A percentile compares a stretch with the other conserved stretches of the same genome.
Conservation (phyloP, 2,888 invertebrate genomes). For the Zhuqinia jingwanae region DNA sequence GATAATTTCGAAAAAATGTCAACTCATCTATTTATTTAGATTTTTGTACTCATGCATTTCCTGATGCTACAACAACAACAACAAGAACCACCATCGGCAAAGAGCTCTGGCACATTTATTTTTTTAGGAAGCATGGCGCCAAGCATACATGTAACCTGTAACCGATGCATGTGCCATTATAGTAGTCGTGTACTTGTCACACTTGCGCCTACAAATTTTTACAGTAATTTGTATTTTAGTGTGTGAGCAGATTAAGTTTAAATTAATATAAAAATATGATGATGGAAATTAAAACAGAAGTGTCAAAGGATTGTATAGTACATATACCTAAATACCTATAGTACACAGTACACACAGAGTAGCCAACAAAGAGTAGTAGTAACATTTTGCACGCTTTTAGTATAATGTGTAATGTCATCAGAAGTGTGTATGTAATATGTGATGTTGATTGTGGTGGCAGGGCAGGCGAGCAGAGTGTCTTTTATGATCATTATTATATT, state of each 20-base stretch:
- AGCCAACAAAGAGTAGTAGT: neutral
- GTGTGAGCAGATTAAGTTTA: neutral
- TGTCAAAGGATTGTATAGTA: constrained; percentile 45
- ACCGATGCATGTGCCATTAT: no score
- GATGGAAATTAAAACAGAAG: neutral
- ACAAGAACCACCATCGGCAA: neutral
- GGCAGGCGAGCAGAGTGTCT: constrained; percentile 19
- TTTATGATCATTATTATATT: constrained; percentile 30
- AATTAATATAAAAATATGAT: constrained; percentile 27
- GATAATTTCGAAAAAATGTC: neutral
- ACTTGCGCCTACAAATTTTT: constrained; percentile 17
- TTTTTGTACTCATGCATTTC: no score
- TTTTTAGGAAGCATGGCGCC: neutral
- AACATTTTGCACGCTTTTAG: no score
- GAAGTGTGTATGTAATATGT: no score
- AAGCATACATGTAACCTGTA: neutral
- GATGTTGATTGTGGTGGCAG: no score
- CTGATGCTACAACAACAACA: neutral
- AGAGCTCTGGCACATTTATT: constrained; percentile 30
- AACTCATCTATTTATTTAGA: neutral
- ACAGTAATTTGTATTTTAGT: neutral
- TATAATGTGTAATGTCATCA: no score
- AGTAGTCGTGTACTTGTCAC: constrained; percentile 13
- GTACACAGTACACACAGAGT: no score
- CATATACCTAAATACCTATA: constrained; percentile 6